Evolutionary conservation across 2,888 invertebrate genomes (phyloP), one percentile per base, ranked within the genome.

Genomic region (Dasypolia templi): DNA sequence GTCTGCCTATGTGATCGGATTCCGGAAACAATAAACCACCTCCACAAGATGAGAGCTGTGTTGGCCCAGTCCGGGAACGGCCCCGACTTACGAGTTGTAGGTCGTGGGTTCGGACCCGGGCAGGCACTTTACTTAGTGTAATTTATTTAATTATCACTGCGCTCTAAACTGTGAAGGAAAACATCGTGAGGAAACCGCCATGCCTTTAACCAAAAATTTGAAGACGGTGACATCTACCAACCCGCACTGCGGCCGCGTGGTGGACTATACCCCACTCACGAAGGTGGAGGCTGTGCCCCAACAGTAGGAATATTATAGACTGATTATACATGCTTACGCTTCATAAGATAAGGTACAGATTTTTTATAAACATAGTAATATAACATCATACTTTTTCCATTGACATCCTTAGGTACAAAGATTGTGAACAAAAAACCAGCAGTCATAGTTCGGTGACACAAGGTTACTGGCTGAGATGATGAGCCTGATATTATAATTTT

Each of bases 361-460:
- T 63, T 29, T 19, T 29, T 44, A 42, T 22, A 22, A 26, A 19
- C 12, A 19, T 14, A 14, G n/a, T 11, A 49, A 29, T 11, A 32
- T 11, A 22, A 56, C 6, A 58, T 32, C 19, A 58, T 58, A 58
- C 2, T n/a, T n/a, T 32, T n/a, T n/a, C 19, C 17, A 58, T 19
- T 58, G 32, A 3, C 58, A 32, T 32, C 64, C 32, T 58, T 35
- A 35, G 6, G 19, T 32, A 32, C 17, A 32, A n/a, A 42, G 35
- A 75, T 68, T 68, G 35, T 68, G 35, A 58, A 55, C 42, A 78
- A 73, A 80, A 79, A 82, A 68, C 58, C 35, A 70, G 79, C 75
- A 85, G 75, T 84, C 78, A 77, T 75, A 68, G 77, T 44, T 72
- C 79, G 75, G 77, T 75, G 86, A 79, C 77, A 80, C 86, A 86